phyloP scores from a whole-genome alignment of 2,113 vertebrate species.

The Lontra canadensis region DNA sequence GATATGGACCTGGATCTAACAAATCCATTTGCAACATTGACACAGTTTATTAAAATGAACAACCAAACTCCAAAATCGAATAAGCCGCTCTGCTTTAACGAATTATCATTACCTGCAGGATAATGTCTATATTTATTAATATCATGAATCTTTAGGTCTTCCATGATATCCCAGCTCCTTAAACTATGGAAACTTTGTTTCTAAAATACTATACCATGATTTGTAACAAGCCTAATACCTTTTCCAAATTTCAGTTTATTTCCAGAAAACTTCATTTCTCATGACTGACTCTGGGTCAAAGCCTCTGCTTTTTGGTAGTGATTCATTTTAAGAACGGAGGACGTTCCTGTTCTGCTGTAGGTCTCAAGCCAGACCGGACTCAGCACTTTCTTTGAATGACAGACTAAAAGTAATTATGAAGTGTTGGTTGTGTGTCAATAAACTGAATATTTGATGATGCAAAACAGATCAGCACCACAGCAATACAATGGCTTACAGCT shows the following conservation, averaged over 20 bases:
- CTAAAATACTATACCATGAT: background rate
- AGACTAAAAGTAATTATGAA: background rate
- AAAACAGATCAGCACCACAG: background rate
- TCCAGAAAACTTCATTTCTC: slow-evolving; percentile 4
- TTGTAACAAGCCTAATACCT: background rate
- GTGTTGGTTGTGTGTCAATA: background rate
- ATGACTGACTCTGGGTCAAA: background rate
- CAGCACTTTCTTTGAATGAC: background rate
- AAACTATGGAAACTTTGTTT: background rate
- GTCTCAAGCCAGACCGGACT: background rate
- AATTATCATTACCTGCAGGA: background rate
- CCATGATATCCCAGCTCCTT: background rate
- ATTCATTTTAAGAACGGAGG: background rate
- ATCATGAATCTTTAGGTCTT: background rate
- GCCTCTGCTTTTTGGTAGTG: background rate
- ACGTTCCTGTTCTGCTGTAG: background rate
- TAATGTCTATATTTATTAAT: background rate
- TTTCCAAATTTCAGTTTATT: background rate
- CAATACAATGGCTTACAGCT: background rate
- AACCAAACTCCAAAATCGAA: background rate
- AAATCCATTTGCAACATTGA: background rate
- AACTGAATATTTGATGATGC: background rate
- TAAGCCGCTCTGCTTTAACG: background rate
- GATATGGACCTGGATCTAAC: background rate
- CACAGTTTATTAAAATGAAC: background rate